A percentile compares a stretch with the other conserved stretches of the same genome.
These are phyloP conservation scores for Syrrhaptes paradoxus DNA, from an alignment of 2,113 vertebrate genomes.

Conservation along the genomic window DNA sequence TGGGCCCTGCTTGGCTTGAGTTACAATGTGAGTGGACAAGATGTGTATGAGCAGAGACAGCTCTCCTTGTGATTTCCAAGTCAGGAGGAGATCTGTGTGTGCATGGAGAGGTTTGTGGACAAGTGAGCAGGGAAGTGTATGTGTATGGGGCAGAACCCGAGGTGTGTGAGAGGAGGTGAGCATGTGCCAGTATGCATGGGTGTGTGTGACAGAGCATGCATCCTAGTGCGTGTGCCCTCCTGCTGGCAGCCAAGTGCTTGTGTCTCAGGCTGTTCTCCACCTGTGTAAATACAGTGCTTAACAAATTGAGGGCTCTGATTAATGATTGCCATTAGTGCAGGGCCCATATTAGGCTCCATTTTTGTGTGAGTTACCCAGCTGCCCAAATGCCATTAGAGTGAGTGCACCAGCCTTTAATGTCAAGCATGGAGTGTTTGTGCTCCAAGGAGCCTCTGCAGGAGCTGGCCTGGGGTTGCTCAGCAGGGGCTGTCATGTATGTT, in stretches of 20 bases:
- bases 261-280: background rate
- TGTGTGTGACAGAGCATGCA: background rate
- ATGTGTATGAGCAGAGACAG: background rate
- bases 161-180: background rate
- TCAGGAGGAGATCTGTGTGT: background rate
- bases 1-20: background rate
- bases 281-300: constrained; percentile 59
- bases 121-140: background rate
- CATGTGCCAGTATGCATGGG: background rate
- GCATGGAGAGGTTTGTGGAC: background rate
- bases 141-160: background rate
- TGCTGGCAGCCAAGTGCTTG: background rate
- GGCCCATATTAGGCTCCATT: constrained; percentile 41
- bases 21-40: background rate
- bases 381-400: constrained; percentile 13
- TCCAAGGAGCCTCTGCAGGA: background rate
- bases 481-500: constrained; percentile 30
- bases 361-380: background rate
- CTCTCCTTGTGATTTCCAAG: background rate
- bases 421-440: background rate
- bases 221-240: background rate
- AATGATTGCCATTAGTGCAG: constrained; percentile 25
- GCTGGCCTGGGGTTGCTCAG: constrained; percentile 36
- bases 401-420: background rate
- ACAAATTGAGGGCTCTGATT: constrained; percentile 8